A percentile compares a stretch with the other conserved stretches of the same genome.
phyloP scores from a whole-genome alignment of 2,888 invertebrate genomes.

The Xestia xanthographa region DNA sequence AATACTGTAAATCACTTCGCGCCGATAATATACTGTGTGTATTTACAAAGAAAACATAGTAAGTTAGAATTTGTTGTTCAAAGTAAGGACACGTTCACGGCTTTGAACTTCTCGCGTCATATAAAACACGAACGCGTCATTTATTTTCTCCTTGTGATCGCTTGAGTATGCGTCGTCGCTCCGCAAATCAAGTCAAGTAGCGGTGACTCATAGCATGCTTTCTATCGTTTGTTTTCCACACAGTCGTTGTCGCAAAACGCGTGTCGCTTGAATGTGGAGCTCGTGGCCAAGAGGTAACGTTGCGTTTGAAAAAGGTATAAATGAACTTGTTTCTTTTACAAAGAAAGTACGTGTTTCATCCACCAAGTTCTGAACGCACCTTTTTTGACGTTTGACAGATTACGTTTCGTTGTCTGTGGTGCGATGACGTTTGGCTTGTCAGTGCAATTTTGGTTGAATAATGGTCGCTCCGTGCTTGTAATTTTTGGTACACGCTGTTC shows the following conservation, averaged over 20 bases:
- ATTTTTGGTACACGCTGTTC: too few species aligned
- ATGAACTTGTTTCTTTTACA: background rate
- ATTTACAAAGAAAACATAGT: constrained; percentile 9
- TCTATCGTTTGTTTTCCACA: background rate
- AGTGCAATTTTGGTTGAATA: too few species aligned
- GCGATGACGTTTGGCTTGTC: too few species aligned
- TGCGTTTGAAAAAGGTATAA: background rate
- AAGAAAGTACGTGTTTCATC: too few species aligned
- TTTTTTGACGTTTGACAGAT: too few species aligned
- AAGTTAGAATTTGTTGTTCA: background rate
- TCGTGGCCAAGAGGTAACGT: background rate
- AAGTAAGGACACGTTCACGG: background rate
- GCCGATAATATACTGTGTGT: constrained; percentile 6
- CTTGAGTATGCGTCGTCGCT: background rate
- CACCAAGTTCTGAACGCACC: too few species aligned
- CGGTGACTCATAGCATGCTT: background rate
- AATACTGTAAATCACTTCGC: constrained; percentile 29
- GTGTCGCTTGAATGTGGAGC: background rate
- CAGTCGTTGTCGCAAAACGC: background rate
- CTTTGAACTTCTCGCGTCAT: background rate
- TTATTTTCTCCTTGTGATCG: background rate
- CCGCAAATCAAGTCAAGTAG: background rate
- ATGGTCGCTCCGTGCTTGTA: too few species aligned
- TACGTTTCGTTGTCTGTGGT: too few species aligned
- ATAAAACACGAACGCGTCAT: background rate